Evolutionary conservation across 2,888 invertebrate species (phyloP).

Genomic region (Dryocosmus kuriphilus): DNA sequence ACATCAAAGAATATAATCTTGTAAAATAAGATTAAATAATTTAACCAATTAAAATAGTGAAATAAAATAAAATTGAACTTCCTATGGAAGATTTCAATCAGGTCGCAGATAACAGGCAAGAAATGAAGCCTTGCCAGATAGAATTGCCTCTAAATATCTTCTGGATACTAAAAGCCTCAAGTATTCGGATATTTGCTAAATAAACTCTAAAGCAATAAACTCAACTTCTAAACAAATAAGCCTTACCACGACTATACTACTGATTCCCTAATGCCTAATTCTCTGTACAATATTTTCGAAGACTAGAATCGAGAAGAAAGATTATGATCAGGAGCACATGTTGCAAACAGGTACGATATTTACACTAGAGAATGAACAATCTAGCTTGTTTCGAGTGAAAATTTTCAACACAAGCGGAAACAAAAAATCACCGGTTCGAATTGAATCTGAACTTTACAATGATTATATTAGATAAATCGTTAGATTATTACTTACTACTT

Average conservation of each 20-base stretch:
- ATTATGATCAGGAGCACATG: slow-evolving; percentile 28
- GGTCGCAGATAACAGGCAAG: neutral
- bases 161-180: neutral
- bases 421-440: slow-evolving; percentile 18
- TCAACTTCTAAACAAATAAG: slow-evolving; percentile 30
- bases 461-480: slow-evolving; percentile 23
- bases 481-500: slow-evolving; percentile 23
- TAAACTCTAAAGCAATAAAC: slow-evolving; percentile 27
- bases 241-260: neutral
- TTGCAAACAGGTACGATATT: slow-evolving; percentile 33
- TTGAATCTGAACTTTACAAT: slow-evolving; percentile 18
- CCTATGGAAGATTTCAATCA: slow-evolving; percentile 32
- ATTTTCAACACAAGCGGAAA: slow-evolving; percentile 22
- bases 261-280: slow-evolving; percentile 20
- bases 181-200: neutral
- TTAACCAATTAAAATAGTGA: too few species aligned
- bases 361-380: slow-evolving; percentile 21
- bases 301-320: slow-evolving; percentile 33
- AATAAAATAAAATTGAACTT: slow-evolving; percentile 15
- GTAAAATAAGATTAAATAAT: neutral
- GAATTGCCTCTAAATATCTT: neutral
- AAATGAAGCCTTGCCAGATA: neutral
- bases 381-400: neutral
- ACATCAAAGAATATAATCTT: neutral
- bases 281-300: slow-evolving; percentile 25